Evolutionary conservation across 2,888 invertebrate genomes (phyloP).

Genomic region (Macaria liturata): DNA sequence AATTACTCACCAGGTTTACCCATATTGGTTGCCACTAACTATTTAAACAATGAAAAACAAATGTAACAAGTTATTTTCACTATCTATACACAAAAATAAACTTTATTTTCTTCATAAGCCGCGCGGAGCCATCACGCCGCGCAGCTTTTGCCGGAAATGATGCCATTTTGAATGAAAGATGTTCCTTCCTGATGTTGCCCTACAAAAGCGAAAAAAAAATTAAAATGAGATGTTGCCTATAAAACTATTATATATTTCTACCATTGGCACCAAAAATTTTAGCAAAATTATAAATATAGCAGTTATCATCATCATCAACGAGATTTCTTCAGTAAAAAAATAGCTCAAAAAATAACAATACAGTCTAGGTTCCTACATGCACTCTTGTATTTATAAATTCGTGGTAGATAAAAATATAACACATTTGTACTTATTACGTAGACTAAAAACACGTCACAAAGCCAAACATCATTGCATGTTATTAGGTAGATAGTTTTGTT

Average conservation of each 20-base stretch:
- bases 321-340: too few species aligned
- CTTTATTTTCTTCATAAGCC: conserved; percentile 55
- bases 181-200: too few species aligned
- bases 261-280: neutral
- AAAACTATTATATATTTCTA: neutral
- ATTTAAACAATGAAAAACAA: conserved; percentile 28
- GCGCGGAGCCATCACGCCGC: conserved; percentile 62
- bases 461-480: too few species aligned
- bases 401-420: too few species aligned
- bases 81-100: conserved; percentile 67
- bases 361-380: too few species aligned
- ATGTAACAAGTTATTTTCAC: conserved; percentile 35
- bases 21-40: conserved; percentile 48
- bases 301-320: too few species aligned
- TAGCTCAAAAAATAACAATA: too few species aligned
- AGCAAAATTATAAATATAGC: too few species aligned
- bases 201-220: conserved; percentile 20
- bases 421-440: too few species aligned
- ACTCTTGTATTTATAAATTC: too few species aligned
- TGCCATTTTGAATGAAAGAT: conserved; percentile 60
- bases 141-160: conserved; percentile 66
- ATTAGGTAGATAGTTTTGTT: too few species aligned
- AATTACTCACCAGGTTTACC: conserved; percentile 71
- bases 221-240: neutral
- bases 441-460: too few species aligned